These are phyloP conservation scores for Drosophila paulistorum DNA, from an alignment of 1,140 invertebrate species.

Conservation along the genomic window DNA sequence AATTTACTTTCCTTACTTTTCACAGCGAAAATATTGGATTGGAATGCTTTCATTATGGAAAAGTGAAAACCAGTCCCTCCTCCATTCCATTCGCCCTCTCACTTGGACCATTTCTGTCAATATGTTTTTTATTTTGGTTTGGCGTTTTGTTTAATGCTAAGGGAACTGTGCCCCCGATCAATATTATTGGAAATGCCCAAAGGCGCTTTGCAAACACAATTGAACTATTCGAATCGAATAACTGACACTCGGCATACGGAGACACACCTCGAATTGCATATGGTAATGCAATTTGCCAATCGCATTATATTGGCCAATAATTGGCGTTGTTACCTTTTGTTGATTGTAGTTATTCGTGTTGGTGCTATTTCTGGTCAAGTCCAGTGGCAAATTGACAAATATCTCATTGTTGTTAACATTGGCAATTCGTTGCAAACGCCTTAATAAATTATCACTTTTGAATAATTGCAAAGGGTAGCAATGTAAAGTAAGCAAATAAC, in stretches of 20 bases:
- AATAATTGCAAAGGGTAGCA: neutral
- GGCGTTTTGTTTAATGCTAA: neutral
- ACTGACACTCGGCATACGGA: neutral
- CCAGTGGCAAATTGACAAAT: constrained; percentile 77
- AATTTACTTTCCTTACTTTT: constrained; percentile 41
- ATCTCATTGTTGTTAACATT: constrained; percentile 72
- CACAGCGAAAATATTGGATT: constrained; percentile 72
- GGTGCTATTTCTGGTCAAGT: constrained; percentile 29
- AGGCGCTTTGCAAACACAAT: constrained; percentile 48
- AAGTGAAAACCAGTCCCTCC: constrained; percentile 21
- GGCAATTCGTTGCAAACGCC: constrained; percentile 65
- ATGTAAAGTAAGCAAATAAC: neutral
- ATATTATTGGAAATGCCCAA: constrained; percentile 31
- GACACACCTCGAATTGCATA: constrained; percentile 57
- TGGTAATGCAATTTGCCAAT: constrained; percentile 76
- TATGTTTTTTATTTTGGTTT: constrained; percentile 3
- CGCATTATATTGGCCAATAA: constrained; percentile 66
- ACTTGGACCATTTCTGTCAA: neutral
- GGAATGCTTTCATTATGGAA: constrained; percentile 75
- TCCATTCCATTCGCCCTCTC: neutral
- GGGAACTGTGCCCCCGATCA: constrained; percentile 8
- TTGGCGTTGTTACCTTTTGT: constrained; percentile 32
- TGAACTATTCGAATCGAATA: constrained; percentile 21
- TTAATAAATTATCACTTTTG: constrained; percentile 43
- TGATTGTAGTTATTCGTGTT: constrained; percentile 9